These are phyloP conservation scores for Drosophila auraria DNA, from an alignment of 1,140 invertebrate species.

Conservation along the genomic window DNA sequence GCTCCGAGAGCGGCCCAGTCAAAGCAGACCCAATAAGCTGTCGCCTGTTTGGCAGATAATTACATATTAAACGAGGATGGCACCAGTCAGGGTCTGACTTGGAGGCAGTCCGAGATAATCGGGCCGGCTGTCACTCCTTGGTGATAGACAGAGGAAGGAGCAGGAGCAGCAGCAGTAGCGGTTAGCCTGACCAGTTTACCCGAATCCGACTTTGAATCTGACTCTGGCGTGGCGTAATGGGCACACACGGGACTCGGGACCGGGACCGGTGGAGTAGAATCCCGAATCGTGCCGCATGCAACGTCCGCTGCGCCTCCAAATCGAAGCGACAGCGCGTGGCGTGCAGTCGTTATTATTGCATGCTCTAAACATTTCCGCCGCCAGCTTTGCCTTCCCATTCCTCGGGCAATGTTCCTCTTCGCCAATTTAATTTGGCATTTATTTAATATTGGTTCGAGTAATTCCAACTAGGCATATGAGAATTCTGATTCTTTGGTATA, in stretches of 20 bases:
- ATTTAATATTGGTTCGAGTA: constrained; percentile 21
- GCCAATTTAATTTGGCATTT: constrained; percentile 56
- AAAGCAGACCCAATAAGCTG: constrained; percentile 50
- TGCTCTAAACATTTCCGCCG: constrained; percentile 68
- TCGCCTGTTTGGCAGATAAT: constrained; percentile 52
- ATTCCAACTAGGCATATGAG: background rate
- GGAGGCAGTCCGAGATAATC: constrained; percentile 54
- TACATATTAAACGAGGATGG: constrained; percentile 50
- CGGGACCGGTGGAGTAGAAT: constrained; percentile 15
- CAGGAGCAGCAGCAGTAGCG: constrained; percentile 17
- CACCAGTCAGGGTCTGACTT: constrained; percentile 12
- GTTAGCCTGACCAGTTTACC: constrained; percentile 45
- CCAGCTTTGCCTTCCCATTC: constrained; percentile 8
- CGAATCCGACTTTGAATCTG: constrained; percentile 10
- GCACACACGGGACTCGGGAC: constrained; percentile 57
- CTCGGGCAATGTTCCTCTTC: constrained; percentile 11
- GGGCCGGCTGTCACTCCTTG: constrained; percentile 34
- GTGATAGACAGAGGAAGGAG: constrained; percentile 31
- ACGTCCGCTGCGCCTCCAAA: constrained; percentile 46
- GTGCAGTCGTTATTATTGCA: constrained; percentile 45
- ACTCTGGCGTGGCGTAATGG: constrained; percentile 68
- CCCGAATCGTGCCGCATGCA: constrained; percentile 70
- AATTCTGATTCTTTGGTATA: too few species aligned
- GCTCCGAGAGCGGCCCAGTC: constrained; percentile 21
- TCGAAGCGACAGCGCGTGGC: constrained; percentile 56